phyloP scores from a whole-genome alignment of 2,888 invertebrate species.

The Xestobium rufovillosum region DNA sequence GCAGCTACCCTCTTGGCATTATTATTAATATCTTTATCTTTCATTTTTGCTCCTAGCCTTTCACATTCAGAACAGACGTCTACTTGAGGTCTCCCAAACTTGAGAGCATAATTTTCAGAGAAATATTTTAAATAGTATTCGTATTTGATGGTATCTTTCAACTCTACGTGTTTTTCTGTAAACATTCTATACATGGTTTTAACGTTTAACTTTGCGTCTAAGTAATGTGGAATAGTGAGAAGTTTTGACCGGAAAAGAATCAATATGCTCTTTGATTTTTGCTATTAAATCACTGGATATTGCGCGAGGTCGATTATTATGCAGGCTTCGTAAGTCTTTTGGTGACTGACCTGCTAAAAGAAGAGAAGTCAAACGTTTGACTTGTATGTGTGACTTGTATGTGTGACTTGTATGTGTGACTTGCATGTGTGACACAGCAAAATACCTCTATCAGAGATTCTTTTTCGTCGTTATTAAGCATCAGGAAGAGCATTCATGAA shows the following conservation, averaged over 20 bases:
- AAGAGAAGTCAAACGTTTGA: not conserved
- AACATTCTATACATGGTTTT: too few relatives aligned
- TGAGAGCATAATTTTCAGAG: not conserved
- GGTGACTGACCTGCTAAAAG: not conserved
- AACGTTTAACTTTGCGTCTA: too few relatives aligned
- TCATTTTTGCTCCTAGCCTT: not conserved
- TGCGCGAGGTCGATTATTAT: not conserved
- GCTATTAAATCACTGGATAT: constrained; percentile 1
- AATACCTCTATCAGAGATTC: too few relatives aligned
- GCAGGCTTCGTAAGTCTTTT: not conserved
- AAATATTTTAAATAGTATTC: not conserved
- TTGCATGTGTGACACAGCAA: not conserved
- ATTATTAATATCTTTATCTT: too few relatives aligned
- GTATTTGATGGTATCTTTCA: not conserved
- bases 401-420: constrained; percentile 1
- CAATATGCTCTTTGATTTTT: not conserved
- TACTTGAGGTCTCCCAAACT: too few relatives aligned
- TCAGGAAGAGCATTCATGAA: too few relatives aligned
- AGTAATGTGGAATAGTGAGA: too few relatives aligned
- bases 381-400: not conserved
- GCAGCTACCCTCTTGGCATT: not conserved
- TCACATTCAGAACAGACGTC: constrained; percentile 1
- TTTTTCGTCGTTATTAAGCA: too few relatives aligned
- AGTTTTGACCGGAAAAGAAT: not conserved
- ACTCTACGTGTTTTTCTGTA: too few relatives aligned